Evolutionary conservation across 2,797 vertebrate species (phyloP).

Genomic region (Enteromius paludinosus): DNA sequence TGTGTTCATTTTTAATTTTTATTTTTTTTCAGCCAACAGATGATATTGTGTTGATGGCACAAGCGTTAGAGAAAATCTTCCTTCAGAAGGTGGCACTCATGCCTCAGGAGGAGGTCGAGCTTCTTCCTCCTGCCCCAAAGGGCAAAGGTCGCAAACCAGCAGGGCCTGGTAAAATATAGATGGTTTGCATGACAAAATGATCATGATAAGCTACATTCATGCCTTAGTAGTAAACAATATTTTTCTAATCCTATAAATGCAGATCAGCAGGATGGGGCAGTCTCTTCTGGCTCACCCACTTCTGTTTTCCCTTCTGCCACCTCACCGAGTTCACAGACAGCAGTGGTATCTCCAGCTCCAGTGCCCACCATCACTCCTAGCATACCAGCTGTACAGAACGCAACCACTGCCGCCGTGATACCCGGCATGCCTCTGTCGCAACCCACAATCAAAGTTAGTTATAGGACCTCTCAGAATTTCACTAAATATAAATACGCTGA

Average conservation of each 20-base stretch:
- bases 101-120: slow-evolving; percentile 90
- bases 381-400: slow-evolving; percentile 72
- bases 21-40: slow-evolving; percentile 86
- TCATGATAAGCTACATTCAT: background rate
- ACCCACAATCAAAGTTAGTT: slow-evolving; percentile 84
- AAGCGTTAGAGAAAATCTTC: slow-evolving; percentile 95
- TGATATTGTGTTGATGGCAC: slow-evolving; percentile 98
- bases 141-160: slow-evolving; percentile 83
- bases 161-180: slow-evolving; percentile 65
- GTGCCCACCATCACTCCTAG: slow-evolving; percentile 80
- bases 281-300: slow-evolving; percentile 79
- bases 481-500: background rate
- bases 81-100: slow-evolving; percentile 93
- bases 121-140: slow-evolving; percentile 84
- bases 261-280: slow-evolving; percentile 75
- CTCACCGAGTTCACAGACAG: slow-evolving; percentile 79
- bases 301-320: slow-evolving; percentile 79
- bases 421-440: slow-evolving; percentile 81
- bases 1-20: background rate
- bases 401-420: slow-evolving; percentile 75
- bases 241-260: slow-evolving; percentile 7
- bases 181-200: background rate
- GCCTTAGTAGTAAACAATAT: background rate
- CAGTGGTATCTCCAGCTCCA: slow-evolving; percentile 78
- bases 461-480: background rate